A percentile compares a stretch with the other conserved stretches of the same genome.
Evolutionary conservation across 1,140 invertebrate genomes (phyloP).

Genomic region (Meteorus sp.): DNA sequence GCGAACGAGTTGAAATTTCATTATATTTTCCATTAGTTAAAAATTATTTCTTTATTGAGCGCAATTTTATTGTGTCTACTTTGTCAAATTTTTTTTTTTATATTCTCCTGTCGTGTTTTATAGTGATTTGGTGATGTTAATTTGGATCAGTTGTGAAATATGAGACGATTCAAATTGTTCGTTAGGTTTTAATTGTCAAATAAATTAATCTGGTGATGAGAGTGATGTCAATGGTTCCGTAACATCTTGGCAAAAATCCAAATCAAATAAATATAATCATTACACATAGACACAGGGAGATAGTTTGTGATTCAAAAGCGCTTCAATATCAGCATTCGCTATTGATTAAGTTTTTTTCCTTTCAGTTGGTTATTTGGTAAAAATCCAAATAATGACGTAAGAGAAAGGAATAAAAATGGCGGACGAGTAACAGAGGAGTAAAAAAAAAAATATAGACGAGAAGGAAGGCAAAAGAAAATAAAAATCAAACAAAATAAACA

Average conservation of each 20-base stretch:
- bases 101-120: constrained; percentile 16
- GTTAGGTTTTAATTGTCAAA: constrained; percentile 24
- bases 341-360: constrained; percentile 12
- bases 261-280: too few relatives aligned
- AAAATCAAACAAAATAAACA: background rate
- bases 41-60: too few relatives aligned
- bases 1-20: too few relatives aligned
- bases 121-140: constrained; percentile 5
- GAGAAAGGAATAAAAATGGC: background rate
- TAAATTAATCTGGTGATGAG: constrained; percentile 15
- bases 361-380: constrained; percentile 5
- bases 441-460: background rate
- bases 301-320: background rate
- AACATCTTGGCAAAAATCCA: too few relatives aligned
- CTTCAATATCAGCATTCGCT: constrained; percentile 5
- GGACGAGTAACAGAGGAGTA: background rate
- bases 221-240: constrained; percentile 13
- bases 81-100: too few relatives aligned
- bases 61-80: too few relatives aligned
- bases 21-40: too few relatives aligned
- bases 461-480: background rate
- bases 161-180: too few relatives aligned
- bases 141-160: constrained; percentile 20
- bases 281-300: too few relatives aligned
- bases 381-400: constrained; percentile 7